phyloP scores from a whole-genome alignment of 2,888 invertebrate genomes.

The Cryptocephalus moraei region DNA sequence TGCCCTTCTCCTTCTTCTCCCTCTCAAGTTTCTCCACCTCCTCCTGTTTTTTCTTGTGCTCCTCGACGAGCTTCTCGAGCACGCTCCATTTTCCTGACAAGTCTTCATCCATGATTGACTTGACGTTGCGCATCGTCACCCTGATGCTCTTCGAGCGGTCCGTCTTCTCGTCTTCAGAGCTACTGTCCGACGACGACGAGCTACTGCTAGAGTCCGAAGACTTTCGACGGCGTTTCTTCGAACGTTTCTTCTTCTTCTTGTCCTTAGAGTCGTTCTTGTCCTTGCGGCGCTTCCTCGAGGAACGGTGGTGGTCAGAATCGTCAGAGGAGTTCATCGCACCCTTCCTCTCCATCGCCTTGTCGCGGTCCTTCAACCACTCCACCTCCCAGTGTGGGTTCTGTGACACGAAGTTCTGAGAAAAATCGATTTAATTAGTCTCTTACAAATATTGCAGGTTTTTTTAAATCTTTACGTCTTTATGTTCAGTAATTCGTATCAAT shows the following conservation, averaged over 20 bases:
- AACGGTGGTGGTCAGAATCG: conserved; percentile 7
- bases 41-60: conserved; percentile 36
- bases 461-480: too few relatives aligned
- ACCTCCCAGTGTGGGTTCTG: conserved; percentile 83
- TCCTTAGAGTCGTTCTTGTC: conserved; percentile 29
- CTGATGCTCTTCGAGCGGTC: conserved; percentile 52
- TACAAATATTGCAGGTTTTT: too few relatives aligned
- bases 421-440: too few relatives aligned
- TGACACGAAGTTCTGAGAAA: conserved; percentile 61
- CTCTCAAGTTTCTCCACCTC: conserved; percentile 10
- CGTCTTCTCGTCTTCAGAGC: conserved; percentile 29
- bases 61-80: conserved; percentile 40
- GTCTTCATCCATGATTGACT: conserved; percentile 39
- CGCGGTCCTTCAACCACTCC: conserved; percentile 76
- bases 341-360: conserved; percentile 31
- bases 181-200: conserved; percentile 38
- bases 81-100: conserved; percentile 36
- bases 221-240: conserved; percentile 29
- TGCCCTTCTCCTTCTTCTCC: conserved; percentile 11
- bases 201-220: conserved; percentile 37
- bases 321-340: conserved; percentile 19
- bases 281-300: conserved; percentile 21
- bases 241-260: conserved; percentile 47
- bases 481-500: too few relatives aligned
- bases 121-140: conserved; percentile 53